Conservation (phyloP, 2,888 invertebrate genomes). For the Rhamphomyia laevipes region DNA sequence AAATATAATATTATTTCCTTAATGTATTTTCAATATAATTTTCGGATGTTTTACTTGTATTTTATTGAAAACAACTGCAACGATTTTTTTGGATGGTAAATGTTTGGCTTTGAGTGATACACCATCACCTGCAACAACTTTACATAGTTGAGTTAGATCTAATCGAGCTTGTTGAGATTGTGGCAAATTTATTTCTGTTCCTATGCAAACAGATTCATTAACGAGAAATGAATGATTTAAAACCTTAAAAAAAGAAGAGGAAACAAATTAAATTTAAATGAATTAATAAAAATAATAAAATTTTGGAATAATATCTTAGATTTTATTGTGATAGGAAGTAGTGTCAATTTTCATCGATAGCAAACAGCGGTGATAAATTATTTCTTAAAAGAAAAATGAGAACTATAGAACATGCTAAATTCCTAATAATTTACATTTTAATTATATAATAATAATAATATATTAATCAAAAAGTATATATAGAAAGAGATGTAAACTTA, state of each 20-base stretch:
- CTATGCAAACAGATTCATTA: slow-evolving; percentile 48
- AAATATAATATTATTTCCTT: background rate
- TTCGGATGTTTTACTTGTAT: slow-evolving; percentile 43
- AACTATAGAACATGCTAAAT: no score
- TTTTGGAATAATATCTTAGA: no score
- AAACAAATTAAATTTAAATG: no score
- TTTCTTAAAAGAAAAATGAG: no score
- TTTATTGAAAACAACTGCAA: slow-evolving; percentile 54
- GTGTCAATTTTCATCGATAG: no score
- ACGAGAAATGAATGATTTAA: slow-evolving; percentile 41
- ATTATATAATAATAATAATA: no score
- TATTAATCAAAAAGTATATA: no score
- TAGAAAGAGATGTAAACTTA: no score
- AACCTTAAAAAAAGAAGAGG: no score
- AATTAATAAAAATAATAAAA: slow-evolving; percentile 1
- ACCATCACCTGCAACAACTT: slow-evolving; percentile 49
- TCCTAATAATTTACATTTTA: no score
- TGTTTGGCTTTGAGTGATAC: slow-evolving; percentile 51
- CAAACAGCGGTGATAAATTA: no score
- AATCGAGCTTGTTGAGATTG: slow-evolving; percentile 42
- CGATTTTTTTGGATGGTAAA: slow-evolving; percentile 42
- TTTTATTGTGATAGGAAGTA: no score
- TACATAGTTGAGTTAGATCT: slow-evolving; percentile 49
- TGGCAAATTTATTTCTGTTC: slow-evolving; percentile 43
- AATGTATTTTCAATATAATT: background rate